phyloP scores from a whole-genome alignment of 2,113 vertebrate species.

The Dasyurus viverrinus region DNA sequence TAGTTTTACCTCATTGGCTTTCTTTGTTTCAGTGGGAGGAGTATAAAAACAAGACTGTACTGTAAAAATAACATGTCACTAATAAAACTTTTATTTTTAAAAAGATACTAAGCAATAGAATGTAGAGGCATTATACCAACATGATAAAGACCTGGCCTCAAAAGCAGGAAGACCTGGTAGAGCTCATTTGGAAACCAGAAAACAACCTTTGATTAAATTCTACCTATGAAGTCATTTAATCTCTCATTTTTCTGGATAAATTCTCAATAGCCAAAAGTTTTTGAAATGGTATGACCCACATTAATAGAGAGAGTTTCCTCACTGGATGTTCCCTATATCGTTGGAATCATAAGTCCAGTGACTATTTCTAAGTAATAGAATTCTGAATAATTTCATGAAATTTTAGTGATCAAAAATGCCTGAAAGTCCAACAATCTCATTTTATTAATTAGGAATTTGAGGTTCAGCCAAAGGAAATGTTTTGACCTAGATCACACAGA shows the following conservation, averaged over 20 bases:
- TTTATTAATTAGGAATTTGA: neutral
- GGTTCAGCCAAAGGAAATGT: neutral
- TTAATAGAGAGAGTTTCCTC: neutral
- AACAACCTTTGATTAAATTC: neutral
- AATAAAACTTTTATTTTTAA: neutral
- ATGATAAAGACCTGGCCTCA: neutral
- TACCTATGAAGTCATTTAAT: neutral
- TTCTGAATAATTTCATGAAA: neutral
- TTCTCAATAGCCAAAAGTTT: neutral
- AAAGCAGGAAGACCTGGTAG: neutral
- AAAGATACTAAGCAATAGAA: neutral
- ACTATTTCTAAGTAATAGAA: neutral
- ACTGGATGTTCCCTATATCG: neutral
- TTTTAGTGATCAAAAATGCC: neutral
- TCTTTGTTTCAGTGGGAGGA: neutral
- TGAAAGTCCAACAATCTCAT: neutral
- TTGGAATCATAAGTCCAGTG: neutral
- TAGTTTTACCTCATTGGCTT: neutral
- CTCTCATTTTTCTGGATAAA: neutral
- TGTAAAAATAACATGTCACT: neutral
- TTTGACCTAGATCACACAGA: neutral
- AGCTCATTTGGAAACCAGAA: neutral
- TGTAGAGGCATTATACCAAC: neutral
- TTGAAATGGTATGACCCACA: neutral
- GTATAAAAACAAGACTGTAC: neutral